Evolutionary conservation across 2,888 invertebrate genomes (phyloP).

Genomic region (Calliopum simillimum): DNA sequence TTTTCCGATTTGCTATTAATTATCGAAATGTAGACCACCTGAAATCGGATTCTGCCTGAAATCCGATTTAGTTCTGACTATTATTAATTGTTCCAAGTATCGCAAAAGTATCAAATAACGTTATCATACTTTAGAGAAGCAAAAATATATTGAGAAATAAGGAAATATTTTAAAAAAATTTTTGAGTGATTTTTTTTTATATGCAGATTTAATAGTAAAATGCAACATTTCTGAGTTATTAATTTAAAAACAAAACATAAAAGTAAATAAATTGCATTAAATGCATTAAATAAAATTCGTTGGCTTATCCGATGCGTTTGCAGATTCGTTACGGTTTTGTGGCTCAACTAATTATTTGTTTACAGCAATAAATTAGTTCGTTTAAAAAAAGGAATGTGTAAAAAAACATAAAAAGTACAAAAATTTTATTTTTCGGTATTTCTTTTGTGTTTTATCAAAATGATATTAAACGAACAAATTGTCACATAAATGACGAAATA

Average conservation of each 20-base stretch:
- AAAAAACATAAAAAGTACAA: not conserved
- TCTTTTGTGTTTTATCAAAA: no score
- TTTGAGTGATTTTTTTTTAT: not conserved
- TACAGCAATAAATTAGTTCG: not conserved
- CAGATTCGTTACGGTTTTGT: conserved; percentile 1
- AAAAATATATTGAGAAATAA: no score
- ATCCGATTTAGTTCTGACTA: no score
- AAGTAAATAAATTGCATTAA: not conserved
- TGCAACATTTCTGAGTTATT: no score
- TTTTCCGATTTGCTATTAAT: no score
- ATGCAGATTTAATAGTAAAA: not conserved
- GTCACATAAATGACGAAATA: not conserved
- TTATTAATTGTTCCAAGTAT: no score
- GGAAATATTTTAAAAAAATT: no score
- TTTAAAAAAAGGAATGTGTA: not conserved
- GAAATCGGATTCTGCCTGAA: no score
- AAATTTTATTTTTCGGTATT: not conserved
- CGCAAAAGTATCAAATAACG: no score
- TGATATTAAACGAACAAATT: not conserved
- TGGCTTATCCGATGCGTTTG: not conserved
- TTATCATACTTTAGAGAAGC: no score
- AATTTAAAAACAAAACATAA: no score
- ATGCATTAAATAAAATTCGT: not conserved
- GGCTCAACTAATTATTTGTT: conserved; percentile 12
- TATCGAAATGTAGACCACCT: no score